Base-by-base conservation (phyloP, 2,888 invertebrate genomes). In the Melanotus villosus region DNA sequence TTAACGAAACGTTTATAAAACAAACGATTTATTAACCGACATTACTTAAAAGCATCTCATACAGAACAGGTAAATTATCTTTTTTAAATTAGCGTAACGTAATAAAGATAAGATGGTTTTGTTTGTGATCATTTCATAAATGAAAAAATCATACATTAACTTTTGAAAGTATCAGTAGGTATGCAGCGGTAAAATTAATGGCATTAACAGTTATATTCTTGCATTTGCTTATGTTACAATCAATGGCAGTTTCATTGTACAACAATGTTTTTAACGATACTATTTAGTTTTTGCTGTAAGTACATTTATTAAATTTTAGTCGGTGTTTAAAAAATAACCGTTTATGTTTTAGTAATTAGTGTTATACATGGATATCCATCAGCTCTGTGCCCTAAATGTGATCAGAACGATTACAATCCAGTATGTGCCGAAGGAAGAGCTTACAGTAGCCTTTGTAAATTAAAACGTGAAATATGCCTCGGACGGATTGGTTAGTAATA, bases 321-420 rank as follows among this genome's bases (percentile, higher is more conserved):
- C 26, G 26, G 3, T 26, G 26, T 26, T n/a, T n/a, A n/a, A n/a
- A n/a, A n/a, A n/a, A n/a, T n/a, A n/a, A n/a, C n/a, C n/a, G n/a
- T n/a, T n/a, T n/a, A 4, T 52, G 10, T 32, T 52, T 52, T 45
- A 59, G 59, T 45, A n/a, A 6, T 43, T 19, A 34, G 7, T 10
- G 26, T 38, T 10, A 10, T 14, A 3, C 10, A 6, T 50, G 14
- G 18, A 26, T 10, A 23, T 47, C 6, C 30, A 45, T 0, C 18
- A 2, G n/a, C n/a, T n/a, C 2, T 19, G 7, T 65, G 65, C 23
- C 16, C 23, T 14, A 21, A 21, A 23, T 72, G 72, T 50, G 52
- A 70, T 14, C 47, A 45, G 23, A 65, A 70, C 12, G 70, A 72
- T 16, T 72, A 72, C 36, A 59, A 65, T 7, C 72, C 72, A 7